Conservation (phyloP, 2,888 invertebrate genomes). For the Nomada ruficornis region DNA sequence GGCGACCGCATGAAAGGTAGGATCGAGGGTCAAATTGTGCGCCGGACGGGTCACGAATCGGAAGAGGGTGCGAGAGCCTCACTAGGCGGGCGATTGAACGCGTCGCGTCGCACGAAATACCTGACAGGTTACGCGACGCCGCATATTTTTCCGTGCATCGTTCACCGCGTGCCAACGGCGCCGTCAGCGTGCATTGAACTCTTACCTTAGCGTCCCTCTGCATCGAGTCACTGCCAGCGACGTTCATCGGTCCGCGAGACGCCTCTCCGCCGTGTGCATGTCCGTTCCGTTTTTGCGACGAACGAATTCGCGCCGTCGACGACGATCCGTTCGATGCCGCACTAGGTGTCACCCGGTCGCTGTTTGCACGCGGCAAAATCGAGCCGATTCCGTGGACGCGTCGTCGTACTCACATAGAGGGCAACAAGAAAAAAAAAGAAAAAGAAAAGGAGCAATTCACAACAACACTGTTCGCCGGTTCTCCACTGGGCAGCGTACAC, state of each 20-base stretch:
- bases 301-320: conserved; percentile 1
- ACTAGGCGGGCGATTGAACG: not conserved
- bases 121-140: not conserved
- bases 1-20: conserved; percentile 1
- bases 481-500: conserved; percentile 25
- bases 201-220: conserved; percentile 71
- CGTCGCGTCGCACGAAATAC: conserved; percentile 8
- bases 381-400: not conserved
- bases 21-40: conserved; percentile 24
- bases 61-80: not conserved
- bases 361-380: conserved; percentile 25
- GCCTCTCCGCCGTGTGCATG: conserved; percentile 36
- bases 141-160: conserved; percentile 49
- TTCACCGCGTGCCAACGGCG: conserved; percentile 58
- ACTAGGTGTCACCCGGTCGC: not conserved
- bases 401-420: conserved; percentile 2
- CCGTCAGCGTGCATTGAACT: conserved; percentile 66
- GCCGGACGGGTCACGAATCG: not conserved
- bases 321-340: not conserved
- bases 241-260: conserved; percentile 62
- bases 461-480: conserved; percentile 39
- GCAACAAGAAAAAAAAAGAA: too few species aligned
- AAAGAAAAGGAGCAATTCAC: conserved; percentile 22
- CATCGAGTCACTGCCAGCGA: conserved; percentile 57
- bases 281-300: conserved; percentile 12